Evolutionary conservation across 2,888 invertebrate species (phyloP).

Genomic region (Antheraea assamensis): DNA sequence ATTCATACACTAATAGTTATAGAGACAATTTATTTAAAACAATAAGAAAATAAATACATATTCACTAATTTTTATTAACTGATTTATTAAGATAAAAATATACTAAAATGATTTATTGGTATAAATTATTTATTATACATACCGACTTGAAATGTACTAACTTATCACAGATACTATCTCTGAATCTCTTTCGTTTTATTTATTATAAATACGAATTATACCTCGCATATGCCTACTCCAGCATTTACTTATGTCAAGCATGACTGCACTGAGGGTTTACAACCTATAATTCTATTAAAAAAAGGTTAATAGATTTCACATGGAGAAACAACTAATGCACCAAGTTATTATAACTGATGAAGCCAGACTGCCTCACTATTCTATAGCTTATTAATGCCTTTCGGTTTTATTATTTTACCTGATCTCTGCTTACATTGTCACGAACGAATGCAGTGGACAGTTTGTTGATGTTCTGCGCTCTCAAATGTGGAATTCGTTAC

Average conservation of each 20-base stretch:
- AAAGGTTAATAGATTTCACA: background rate
- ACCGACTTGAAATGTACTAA: too few relatives aligned
- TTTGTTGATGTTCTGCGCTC: background rate
- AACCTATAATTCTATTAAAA: background rate
- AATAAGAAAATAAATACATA: too few relatives aligned
- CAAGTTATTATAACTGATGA: background rate
- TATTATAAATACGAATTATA: too few relatives aligned
- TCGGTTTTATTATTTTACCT: slow-evolving; percentile 9
- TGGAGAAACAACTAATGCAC: background rate
- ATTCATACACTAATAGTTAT: too few relatives aligned
- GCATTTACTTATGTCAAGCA: background rate
- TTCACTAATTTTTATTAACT: too few relatives aligned
- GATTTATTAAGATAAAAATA: too few relatives aligned
- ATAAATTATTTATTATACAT: too few relatives aligned
- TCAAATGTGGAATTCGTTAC: background rate
- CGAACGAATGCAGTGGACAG: background rate
- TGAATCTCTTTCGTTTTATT: too few relatives aligned
- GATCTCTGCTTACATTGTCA: background rate
- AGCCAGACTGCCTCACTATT: background rate
- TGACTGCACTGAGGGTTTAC: background rate
- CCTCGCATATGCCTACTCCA: too few relatives aligned
- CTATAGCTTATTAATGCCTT: background rate
- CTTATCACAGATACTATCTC: too few relatives aligned
- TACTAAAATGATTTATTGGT: too few relatives aligned
- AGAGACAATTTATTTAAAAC: too few relatives aligned